Evolutionary conservation across 2,888 invertebrate genomes (phyloP).

Genomic region (Drosophila leonis): DNA sequence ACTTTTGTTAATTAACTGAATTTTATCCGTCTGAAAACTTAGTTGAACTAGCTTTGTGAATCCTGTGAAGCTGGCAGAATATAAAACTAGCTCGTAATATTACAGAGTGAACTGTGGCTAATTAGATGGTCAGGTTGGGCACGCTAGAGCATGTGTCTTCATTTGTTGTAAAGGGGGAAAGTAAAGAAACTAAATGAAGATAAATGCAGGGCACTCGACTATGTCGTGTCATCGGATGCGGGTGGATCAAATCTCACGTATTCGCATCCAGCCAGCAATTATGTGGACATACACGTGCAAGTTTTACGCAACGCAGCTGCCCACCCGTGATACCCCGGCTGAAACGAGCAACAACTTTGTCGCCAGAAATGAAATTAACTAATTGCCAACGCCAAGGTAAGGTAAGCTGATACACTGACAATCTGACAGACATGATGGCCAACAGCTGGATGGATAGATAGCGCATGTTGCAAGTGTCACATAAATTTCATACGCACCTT

Average conservation of each 20-base stretch:
- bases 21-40: neutral
- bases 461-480: conserved; percentile 1
- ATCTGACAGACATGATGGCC: conserved; percentile 25
- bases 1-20: conserved; percentile 2
- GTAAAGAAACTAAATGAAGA: conserved; percentile 58
- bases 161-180: conserved; percentile 41
- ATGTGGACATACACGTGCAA: conserved; percentile 29
- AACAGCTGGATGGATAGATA: conserved; percentile 1
- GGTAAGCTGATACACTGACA: conserved; percentile 42
- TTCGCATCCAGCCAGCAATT: conserved; percentile 36
- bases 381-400: conserved; percentile 62
- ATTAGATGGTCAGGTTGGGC: conserved; percentile 18
- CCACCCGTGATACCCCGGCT: neutral
- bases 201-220: conserved; percentile 52
- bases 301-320: conserved; percentile 21
- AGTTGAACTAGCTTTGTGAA: neutral
- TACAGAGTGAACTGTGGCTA: conserved; percentile 21
- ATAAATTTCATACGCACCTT: conserved; percentile 84
- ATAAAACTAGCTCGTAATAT: conserved; percentile 4
- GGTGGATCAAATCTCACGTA: conserved; percentile 27
- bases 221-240: conserved; percentile 19
- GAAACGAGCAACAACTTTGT: conserved; percentile 57
- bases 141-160: conserved; percentile 56
- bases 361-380: conserved; percentile 72
- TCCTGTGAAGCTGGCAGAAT: neutral